phyloP scores from a whole-genome alignment of 23 tunicate species.

The Halocynthia aurantium region DNA sequence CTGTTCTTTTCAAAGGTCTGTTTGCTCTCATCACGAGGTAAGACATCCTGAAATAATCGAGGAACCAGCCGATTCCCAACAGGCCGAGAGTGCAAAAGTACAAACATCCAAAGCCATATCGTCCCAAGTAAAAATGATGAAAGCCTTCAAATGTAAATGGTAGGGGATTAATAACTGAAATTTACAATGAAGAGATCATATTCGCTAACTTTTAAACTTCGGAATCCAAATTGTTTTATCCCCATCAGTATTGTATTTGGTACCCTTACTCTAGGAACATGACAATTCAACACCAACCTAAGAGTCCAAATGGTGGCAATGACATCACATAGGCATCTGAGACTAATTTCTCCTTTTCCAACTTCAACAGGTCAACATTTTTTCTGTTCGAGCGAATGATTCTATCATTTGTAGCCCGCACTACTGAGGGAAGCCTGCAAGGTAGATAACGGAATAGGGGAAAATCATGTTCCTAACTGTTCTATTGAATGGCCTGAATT shows the following conservation, averaged over 20 bases:
- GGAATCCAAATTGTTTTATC: not conserved
- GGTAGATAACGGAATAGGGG: not conserved
- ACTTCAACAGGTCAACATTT: not conserved
- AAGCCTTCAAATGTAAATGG: not conserved
- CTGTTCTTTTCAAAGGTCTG: not conserved
- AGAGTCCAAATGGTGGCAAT: slow-evolving; percentile 8
- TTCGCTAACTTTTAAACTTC: no score
- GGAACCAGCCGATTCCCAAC: slow-evolving; percentile 6
- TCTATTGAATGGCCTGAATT: not conserved
- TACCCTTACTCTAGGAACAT: not conserved
- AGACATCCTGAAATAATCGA: slow-evolving; percentile 9
- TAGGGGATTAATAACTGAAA: not conserved
- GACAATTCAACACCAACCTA: not conserved
- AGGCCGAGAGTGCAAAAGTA: slow-evolving; percentile 3
- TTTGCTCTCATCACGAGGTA: not conserved
- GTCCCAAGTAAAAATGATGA: slow-evolving; percentile 1
- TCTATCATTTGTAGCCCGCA: slow-evolving; percentile 1
- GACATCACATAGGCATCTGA: slow-evolving; percentile 7
- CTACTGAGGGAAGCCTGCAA: not conserved
- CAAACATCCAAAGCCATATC: slow-evolving; percentile 3
- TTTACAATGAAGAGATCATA: no score
- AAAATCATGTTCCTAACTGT: no score
- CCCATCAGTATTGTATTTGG: not conserved
- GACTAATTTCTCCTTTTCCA: slow-evolving; percentile 1
- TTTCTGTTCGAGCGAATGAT: not conserved